Evolutionary conservation across 2,888 invertebrate species (phyloP).

Genomic region (Diloba caeruleocephala): DNA sequence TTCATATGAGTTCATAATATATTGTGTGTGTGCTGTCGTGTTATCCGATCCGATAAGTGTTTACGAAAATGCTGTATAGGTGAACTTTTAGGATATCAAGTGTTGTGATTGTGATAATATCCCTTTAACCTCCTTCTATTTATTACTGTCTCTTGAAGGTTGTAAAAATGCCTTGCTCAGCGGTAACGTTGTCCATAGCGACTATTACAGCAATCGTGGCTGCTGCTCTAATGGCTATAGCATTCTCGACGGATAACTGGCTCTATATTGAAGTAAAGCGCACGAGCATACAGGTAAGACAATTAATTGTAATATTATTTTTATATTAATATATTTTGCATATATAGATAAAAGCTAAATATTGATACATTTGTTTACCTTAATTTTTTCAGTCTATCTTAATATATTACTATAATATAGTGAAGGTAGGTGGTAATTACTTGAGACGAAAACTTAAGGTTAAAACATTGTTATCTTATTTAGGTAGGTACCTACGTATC

Average conservation of each 20-base stretch:
- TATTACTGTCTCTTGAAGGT: constrained; percentile 76
- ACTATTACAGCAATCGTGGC: constrained; percentile 98
- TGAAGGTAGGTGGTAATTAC: no score
- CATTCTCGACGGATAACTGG: constrained; percentile 99
- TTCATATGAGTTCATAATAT: constrained; percentile 85
- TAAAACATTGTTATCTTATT: background rate
- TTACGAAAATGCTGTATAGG: constrained; percentile 87
- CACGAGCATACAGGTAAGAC: constrained; percentile 94
- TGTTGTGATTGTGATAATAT: constrained; percentile 85
- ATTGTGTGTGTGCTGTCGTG: constrained; percentile 87
- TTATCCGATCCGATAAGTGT: constrained; percentile 83
- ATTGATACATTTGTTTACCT: constrained; percentile 30
- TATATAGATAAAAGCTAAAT: background rate
- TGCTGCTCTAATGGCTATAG: constrained; percentile 97
- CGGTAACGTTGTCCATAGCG: constrained; percentile 97
- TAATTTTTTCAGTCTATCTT: background rate
- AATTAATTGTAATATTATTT: constrained; percentile 17
- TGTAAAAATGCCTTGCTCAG: constrained; percentile 96
- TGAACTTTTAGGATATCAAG: constrained; percentile 78
- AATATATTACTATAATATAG: background rate
- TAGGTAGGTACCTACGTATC: background rate
- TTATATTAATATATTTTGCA: background rate
- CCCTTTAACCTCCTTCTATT: constrained; percentile 67
- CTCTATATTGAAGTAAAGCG: constrained; percentile 97
- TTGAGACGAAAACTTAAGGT: background rate